Evolutionary conservation across 2,888 invertebrate species (phyloP), one percentile per base, ranked within the genome.

Genomic region (Calameuta filiformis): DNA sequence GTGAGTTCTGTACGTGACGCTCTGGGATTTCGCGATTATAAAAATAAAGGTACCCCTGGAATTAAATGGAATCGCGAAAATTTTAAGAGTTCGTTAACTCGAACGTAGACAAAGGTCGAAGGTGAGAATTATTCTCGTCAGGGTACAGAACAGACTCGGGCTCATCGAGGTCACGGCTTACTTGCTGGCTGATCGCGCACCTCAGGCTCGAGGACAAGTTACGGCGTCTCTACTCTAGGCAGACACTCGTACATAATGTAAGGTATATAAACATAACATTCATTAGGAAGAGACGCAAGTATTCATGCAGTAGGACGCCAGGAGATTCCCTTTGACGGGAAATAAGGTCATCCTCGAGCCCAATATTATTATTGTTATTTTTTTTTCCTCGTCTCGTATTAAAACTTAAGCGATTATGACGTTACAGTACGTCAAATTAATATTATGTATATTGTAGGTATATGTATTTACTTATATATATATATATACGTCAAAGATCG

Each of bases 161-260:
- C 87, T 87, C 88, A 84, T 87, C 84, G 71, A 75, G 86, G 88
- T 56, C 56, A 56, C 23, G 56, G 56, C 56, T 56, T 23, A 88
- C 86, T 88, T 87, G 86, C 87, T 86, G 84, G 85, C 85, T 88
- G 86, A 85, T 82, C 86, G 85, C 88, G 89, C 90, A 91, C 91
- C 91, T 91, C 90, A 85, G 91, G 89, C 91, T 90, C 90, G 89
- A 91, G 91, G 91, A 91, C 91, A 90, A 91, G 91, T 89, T 86
- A 88, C 86, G 86, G 87, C 89, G 87, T 89, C 83, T 81, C 85
- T 87, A 86, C 85, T 85, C 83, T 86, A 86, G 83, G 84, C 84
- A 85, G 85, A 87, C 87, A 87, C 85, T 86, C 84, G 83, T 81
- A 79, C 23, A 84, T 82, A 81, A 84, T 82, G 80, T 79, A 83